phyloP scores from a whole-genome alignment of 37 sponge, comb jelly and placozoan genomes.

The Beroe ovata region DNA sequence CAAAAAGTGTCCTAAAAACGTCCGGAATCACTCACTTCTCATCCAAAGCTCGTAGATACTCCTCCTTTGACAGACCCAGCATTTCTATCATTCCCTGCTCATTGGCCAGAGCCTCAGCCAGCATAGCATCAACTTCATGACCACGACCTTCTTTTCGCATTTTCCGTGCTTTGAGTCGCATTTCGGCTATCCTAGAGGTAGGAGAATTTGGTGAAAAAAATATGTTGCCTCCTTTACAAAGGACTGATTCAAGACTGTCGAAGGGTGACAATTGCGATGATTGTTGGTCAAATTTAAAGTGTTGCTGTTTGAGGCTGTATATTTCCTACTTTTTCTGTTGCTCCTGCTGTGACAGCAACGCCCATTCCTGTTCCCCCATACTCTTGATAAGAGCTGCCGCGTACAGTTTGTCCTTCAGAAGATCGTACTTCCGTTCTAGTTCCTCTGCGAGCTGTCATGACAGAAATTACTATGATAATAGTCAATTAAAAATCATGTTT shows the following conservation, averaged over 20 bases:
- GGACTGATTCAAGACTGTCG: too few relatives aligned
- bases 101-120: constrained; percentile 57
- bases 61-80: constrained; percentile 22
- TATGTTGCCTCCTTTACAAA: too few relatives aligned
- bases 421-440: constrained; percentile 62
- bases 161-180: background rate
- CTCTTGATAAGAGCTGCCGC: constrained; percentile 51
- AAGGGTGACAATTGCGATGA: too few relatives aligned
- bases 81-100: constrained; percentile 51
- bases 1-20: too few relatives aligned
- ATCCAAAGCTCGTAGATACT: constrained; percentile 7
- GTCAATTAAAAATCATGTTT: too few relatives aligned
- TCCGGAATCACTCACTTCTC: constrained; percentile 25
- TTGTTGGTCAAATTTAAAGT: too few relatives aligned
- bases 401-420: constrained; percentile 66
- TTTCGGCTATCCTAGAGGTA: constrained; percentile 1
- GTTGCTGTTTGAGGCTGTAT: too few relatives aligned
- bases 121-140: constrained; percentile 24
- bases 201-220: too few relatives aligned
- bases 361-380: constrained; percentile 65
- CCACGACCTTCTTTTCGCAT: constrained; percentile 2
- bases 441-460: constrained; percentile 24
- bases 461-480: too few relatives aligned
- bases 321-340: constrained; percentile 57
- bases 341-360: constrained; percentile 53